phyloP scores from a whole-genome alignment of 2,888 invertebrate genomes.

The Catonia carolina region DNA sequence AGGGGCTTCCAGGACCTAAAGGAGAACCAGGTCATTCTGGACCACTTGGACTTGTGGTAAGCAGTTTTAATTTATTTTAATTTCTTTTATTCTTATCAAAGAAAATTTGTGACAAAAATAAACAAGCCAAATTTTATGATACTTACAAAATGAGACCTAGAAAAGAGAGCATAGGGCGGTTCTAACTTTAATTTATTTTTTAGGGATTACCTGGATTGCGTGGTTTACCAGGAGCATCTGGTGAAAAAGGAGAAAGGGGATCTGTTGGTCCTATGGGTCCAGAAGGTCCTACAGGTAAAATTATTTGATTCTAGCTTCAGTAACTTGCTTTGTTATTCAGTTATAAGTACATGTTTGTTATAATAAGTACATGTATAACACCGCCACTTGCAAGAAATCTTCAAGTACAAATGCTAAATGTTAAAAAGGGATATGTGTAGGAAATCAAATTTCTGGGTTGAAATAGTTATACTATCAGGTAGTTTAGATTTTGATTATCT shows the following conservation, averaged over 20 bases:
- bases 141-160: no score
- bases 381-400: no score
- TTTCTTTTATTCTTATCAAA: neutral
- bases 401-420: no score
- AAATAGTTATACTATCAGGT: no score
- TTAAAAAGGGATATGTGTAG: no score
- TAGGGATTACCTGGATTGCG: conserved; percentile 62
- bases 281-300: conserved; percentile 67
- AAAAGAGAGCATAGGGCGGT: no score
- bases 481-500: no score
- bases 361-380: no score
- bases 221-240: conserved; percentile 35
- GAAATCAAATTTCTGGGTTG: no score
- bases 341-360: no score
- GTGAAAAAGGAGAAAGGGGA: conserved; percentile 59
- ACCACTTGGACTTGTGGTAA: conserved; percentile 56
- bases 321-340: neutral
- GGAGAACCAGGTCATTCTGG: conserved; percentile 68
- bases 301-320: neutral
- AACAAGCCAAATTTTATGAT: no score
- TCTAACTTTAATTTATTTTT: no score
- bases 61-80: conserved; percentile 26
- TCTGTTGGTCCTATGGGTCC: conserved; percentile 60
- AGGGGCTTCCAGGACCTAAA: conserved; percentile 60
- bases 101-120: neutral